Conservation (phyloP, 2,113 vertebrate species). For the Nothoprocta pentlandii region DNA sequence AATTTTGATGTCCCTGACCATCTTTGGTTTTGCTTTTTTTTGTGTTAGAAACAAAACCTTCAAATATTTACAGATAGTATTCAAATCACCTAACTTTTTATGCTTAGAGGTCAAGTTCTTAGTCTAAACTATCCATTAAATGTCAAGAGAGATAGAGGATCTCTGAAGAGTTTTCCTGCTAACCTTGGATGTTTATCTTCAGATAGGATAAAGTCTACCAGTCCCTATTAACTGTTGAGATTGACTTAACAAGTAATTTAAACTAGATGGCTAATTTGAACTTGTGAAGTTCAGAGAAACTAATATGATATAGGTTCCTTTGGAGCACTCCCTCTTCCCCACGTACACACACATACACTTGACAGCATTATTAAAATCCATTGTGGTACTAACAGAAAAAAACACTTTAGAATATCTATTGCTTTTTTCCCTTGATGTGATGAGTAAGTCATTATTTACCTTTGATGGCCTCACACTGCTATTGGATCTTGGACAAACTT, state of each 20-base stretch:
- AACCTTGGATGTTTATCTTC: constrained; percentile 16
- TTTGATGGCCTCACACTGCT: neutral
- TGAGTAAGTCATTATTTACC: neutral
- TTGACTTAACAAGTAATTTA: neutral
- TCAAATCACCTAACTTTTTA: neutral
- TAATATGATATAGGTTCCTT: neutral
- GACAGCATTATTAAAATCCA: rapidly evolving
- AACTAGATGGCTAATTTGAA: neutral
- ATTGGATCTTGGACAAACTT: neutral
- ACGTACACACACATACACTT: rapidly evolving
- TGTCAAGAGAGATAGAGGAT: neutral
- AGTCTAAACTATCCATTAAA: neutral
- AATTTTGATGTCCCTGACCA: neutral
- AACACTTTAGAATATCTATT: neutral
- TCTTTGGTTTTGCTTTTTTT: neutral
- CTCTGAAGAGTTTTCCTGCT: neutral
- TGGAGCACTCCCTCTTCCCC: neutral
- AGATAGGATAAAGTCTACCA: neutral
- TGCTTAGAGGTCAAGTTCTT: neutral
- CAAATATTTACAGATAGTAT: neutral
- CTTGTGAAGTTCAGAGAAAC: neutral
- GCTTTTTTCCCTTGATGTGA: neutral
- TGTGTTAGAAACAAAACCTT: neutral
- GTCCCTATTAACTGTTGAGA: neutral
- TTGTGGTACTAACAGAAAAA: neutral